phyloP scores from a whole-genome alignment of 2,113 vertebrate species.

The Monopterus albus region DNA sequence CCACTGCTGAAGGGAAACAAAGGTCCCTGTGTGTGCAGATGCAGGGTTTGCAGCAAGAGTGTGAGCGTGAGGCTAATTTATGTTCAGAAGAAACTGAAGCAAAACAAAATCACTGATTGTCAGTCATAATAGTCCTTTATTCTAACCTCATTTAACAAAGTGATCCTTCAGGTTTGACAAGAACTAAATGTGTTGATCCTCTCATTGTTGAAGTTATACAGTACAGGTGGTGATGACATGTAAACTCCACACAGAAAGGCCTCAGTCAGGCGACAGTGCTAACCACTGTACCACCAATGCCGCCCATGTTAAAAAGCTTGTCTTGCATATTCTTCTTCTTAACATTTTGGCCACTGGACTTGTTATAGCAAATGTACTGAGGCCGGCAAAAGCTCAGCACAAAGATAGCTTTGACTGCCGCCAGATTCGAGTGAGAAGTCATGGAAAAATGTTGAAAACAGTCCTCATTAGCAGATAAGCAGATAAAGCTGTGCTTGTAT shows the following conservation, averaged over 20 bases:
- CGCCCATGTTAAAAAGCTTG: too few species aligned
- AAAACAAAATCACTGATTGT: conserved; percentile 20
- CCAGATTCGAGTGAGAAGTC: not conserved
- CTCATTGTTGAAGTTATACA: not conserved
- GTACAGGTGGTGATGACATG: too few species aligned
- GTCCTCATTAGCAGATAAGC: conserved; percentile 27
- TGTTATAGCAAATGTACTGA: not conserved
- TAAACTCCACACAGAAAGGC: too few species aligned
- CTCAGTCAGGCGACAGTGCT: too few species aligned
- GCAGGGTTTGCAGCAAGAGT: not conserved
- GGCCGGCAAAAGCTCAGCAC: too few species aligned
- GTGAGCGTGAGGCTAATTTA: conserved; percentile 33
- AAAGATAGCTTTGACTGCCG: not conserved
- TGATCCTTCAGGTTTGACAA: conserved; percentile 11
- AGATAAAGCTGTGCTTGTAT: too few species aligned
- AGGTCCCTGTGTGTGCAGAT: conserved; percentile 9
- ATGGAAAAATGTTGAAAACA: not conserved
- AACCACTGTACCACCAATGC: too few species aligned
- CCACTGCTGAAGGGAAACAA: conserved; percentile 45
- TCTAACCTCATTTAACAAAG: conserved; percentile 3
- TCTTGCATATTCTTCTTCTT: too few species aligned
- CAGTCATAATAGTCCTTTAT: conserved; percentile 26
- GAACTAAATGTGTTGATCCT: not conserved
- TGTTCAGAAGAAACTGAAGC: conserved; percentile 27
- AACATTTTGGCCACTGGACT: not conserved